Conservation (phyloP, 2,888 invertebrate genomes). For the Drosophila greeni region DNA sequence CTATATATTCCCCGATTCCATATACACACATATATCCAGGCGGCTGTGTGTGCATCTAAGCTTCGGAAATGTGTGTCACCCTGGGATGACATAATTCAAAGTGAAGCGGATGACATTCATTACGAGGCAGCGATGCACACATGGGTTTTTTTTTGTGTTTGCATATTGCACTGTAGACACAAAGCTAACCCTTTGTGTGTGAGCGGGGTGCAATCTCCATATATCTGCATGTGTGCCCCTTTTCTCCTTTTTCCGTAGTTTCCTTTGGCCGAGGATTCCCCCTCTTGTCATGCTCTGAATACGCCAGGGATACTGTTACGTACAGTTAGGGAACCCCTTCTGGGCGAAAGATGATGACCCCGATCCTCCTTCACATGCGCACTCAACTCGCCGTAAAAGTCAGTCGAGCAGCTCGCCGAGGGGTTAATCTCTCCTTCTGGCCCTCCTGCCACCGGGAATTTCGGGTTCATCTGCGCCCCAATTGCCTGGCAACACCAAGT, state of each 20-base stretch:
- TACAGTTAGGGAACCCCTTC: conserved; percentile 38
- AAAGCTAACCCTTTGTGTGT: conserved; percentile 39
- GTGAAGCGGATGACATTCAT: conserved; percentile 74
- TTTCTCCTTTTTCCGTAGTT: background rate
- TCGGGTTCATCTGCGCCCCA: conserved; percentile 33
- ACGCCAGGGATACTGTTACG: conserved; percentile 18
- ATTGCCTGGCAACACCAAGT: conserved; percentile 15
- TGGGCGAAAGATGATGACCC: conserved; percentile 6
- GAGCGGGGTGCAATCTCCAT: conserved; percentile 19
- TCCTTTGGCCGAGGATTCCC: conserved; percentile 17
- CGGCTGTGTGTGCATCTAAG: conserved; percentile 17
- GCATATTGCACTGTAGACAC: conserved; percentile 36
- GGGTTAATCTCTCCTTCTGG: conserved; percentile 23
- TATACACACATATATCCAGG: background rate
- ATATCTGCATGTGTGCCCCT: background rate
- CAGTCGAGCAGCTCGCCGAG: conserved; percentile 10
- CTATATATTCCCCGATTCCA: conserved; percentile 7
- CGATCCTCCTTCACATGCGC: conserved; percentile 34
- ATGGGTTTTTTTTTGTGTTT: conserved; percentile 26
- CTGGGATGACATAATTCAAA: conserved; percentile 71
- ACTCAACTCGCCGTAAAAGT: conserved; percentile 18
- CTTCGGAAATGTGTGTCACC: conserved; percentile 46
- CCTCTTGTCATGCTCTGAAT: conserved; percentile 59
- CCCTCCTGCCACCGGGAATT: conserved; percentile 10
- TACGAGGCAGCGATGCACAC: conserved; percentile 42